Percentiles rank a stretch among this genome's conserved stretches.
These are phyloP conservation scores for Marmota flaviventris DNA, from an alignment of 2,113 vertebrate species.

Conservation along the genomic window DNA sequence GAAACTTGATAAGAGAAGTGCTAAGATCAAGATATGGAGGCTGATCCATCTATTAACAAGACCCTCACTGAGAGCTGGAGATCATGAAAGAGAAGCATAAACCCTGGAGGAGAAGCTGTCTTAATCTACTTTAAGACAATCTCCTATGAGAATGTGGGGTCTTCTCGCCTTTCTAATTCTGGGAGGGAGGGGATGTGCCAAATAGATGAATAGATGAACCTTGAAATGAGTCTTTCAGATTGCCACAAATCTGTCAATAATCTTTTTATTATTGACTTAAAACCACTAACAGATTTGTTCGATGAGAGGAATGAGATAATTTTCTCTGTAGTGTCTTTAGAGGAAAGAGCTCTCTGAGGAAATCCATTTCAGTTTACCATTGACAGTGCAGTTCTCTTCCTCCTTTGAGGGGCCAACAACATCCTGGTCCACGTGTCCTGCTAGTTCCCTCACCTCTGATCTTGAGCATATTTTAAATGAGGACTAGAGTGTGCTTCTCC, in stretches of 20 bases:
- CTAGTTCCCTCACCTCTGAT: constrained; percentile 46
- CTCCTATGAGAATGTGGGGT: not conserved
- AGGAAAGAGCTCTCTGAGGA: not conserved
- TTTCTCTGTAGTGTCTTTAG: not conserved
- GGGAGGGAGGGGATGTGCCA: too few relatives aligned
- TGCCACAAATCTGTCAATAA: not conserved
- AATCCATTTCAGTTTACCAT: not conserved
- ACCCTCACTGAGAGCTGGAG: not conserved
- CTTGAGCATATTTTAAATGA: constrained; percentile 80
- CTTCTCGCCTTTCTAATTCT: not conserved
- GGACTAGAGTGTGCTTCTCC: constrained; percentile 70
- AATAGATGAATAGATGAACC: not conserved
- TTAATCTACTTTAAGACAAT: not conserved
- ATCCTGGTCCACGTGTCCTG: not conserved
- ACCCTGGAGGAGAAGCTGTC: not conserved
- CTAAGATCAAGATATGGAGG: not conserved
- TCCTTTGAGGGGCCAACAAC: not conserved
- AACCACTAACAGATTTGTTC: not conserved
- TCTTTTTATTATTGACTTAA: constrained; percentile 31
- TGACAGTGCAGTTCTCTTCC: not conserved
- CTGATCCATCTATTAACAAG: not conserved
- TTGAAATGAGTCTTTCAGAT: not conserved
- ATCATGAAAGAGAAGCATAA: not conserved
- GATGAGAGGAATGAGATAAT: not conserved
- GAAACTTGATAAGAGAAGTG: constrained; percentile 28